Base-by-base conservation (phyloP, 2,113 vertebrate genomes). In the Gasterosteus nipponicus region DNA sequence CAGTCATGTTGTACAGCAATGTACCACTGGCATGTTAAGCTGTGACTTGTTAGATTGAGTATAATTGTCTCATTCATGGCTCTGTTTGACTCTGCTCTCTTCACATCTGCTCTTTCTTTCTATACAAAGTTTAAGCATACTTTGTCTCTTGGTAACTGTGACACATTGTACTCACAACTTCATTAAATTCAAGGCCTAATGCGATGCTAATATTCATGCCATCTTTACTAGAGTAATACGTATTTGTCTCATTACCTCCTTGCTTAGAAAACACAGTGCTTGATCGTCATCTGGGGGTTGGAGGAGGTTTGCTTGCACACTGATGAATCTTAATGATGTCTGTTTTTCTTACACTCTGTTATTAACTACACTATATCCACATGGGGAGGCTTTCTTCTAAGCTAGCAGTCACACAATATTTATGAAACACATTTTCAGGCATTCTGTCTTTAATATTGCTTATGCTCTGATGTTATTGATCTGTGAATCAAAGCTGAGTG, bases 201-300 rank as follows among this genome's bases (percentile, higher is more conserved):
- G 82, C 15, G 65, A 73, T 75, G 80, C 79, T 87, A 91, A 91
- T 91, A 90, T 87, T 84, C 82, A 77, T 92, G 84, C 80, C 83
- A 87, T 89, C 90, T 91, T 86, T 87, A 82, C 84, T 89, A 88
- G 86, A 90, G 89, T 84, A 88, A 91, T 89, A 88, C 69, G 84
- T 90, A 87, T 91, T 89, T 89, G 86, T 87, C 89, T 91, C 91
- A 93, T 93, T 93, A 91, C 88, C 79, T 81, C 80, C 80, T 77
- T 76, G 75, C 89, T 89, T 83, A 78, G 84, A 86, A 87, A 88
- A 91, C 86, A 86, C 85, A 86, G 82, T 56, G 79, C 86, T 80
- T 83, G 79, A 86, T 88, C 86, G 85, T 88, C 89, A 87, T 87
- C 80, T 80, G 85, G 88, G 87, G 83, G 51, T 88, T 86, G 77